Evolutionary conservation across 2,888 invertebrate species (phyloP), one percentile per base, ranked within the genome.

Genomic region (Craniophora ligustri): DNA sequence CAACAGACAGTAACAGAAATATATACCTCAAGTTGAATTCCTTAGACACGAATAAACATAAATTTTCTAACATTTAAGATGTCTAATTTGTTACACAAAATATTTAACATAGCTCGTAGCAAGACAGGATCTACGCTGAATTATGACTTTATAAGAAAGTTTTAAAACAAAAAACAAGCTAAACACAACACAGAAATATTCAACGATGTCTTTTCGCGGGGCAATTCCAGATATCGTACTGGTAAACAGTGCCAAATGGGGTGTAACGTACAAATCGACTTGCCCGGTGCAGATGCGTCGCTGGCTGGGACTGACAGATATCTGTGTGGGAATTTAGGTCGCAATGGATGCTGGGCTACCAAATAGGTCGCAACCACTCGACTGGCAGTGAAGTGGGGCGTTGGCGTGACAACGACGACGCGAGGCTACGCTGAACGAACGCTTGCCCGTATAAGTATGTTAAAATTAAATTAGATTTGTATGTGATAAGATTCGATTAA

Each of bases 241-340:
- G 55, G 50, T 31, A 73, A 55, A 42, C 54, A 50, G 28, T 67
- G 72, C 76, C 78, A 77, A 81, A 79, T 79, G 76, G 77, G 63
- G 78, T 81, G 78, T 79, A 77, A 68, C 68, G 71, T 73, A 79
- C 73, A 81, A 82, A 82, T 82, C 71, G 72, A 67, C 69, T 71
- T 81, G 83, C 64, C 67, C 41, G 72, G 46, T 76, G 79, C 82
- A 82, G 83, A 78, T 74, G 79, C 74, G 76, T 78, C 64, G 65
- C 64, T 68, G 67, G 36, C 75, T 84, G 82, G 62, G 36, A 55
- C 69, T 72, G 84, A 84, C 80, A 79, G 82, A 81, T 81, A 81
- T 76, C 80, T 75, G 65, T 63, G 58, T 42, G 72, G 60, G 69
- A 78, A 84, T 84, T 75, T 81, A 82, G 82, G 84, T 83, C 83